Conservation (phyloP, 1,140 invertebrate species). For the Diuraphis noxia region DNA sequence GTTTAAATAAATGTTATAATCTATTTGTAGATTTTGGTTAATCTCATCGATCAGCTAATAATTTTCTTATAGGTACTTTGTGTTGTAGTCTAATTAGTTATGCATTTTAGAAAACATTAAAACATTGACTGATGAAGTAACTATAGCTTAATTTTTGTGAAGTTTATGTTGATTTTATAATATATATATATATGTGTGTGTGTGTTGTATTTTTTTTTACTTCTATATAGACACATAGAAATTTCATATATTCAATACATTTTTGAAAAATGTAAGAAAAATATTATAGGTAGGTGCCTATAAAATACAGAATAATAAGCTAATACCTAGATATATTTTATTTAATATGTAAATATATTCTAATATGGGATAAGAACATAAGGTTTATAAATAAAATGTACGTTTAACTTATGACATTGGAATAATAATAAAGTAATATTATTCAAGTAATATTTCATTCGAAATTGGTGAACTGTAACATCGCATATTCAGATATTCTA, state of each 20-base stretch:
- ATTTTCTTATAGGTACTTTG: background rate
- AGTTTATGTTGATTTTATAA: background rate
- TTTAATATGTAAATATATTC: background rate
- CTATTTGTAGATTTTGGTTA: background rate
- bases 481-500: background rate
- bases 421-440: background rate
- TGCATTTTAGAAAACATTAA: background rate
- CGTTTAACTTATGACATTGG: background rate
- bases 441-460: background rate
- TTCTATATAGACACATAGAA: background rate
- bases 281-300: background rate
- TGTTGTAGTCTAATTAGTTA: background rate
- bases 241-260: background rate
- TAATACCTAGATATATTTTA: too few relatives aligned
- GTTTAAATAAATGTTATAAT: background rate
- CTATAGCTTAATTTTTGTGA: background rate
- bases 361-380: background rate
- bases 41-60: background rate
- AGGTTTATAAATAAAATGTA: background rate
- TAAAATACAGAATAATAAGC: background rate
- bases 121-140: background rate
- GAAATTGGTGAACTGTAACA: background rate
- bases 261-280: too few relatives aligned
- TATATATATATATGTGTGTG: too few relatives aligned
- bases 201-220: background rate